Evolutionary conservation across 1,140 invertebrate species (phyloP).

Genomic region (Ladona fulva): DNA sequence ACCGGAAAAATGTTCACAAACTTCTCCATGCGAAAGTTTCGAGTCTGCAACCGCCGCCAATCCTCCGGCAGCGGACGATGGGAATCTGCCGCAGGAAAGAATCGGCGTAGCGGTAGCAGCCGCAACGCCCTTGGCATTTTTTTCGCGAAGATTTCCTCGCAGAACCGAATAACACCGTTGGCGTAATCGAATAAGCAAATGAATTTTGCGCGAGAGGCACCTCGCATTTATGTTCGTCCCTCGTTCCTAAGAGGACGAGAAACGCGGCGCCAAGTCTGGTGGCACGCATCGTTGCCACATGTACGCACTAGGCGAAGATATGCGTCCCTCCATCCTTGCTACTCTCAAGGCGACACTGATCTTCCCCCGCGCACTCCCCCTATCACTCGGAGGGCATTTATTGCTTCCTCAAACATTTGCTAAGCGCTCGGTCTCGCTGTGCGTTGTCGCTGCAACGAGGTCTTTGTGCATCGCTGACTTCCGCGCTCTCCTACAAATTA

Average conservation of each 20-base stretch:
- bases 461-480: too few relatives aligned
- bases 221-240: too few relatives aligned
- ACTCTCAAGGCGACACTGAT: background rate
- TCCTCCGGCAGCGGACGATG: too few relatives aligned
- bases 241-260: background rate
- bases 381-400: background rate
- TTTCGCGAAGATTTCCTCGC: too few relatives aligned
- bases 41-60: too few relatives aligned
- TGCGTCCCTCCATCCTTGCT: background rate
- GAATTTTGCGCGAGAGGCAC: background rate
- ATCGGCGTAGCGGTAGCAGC: too few relatives aligned
- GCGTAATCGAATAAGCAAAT: background rate
- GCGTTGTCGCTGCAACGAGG: background rate
- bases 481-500: too few relatives aligned
- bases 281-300: background rate
- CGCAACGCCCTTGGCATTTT: too few relatives aligned
- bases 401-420: background rate
- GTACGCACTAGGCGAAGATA: background rate
- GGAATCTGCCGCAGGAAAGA: too few relatives aligned
- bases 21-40: too few relatives aligned
- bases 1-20: too few relatives aligned
- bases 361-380: slow-evolving; percentile 14
- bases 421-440: background rate
- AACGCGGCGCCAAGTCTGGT: background rate
- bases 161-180: too few relatives aligned